phyloP scores from a whole-genome alignment of 2,797 vertebrate genomes.

The Columba guinea region DNA sequence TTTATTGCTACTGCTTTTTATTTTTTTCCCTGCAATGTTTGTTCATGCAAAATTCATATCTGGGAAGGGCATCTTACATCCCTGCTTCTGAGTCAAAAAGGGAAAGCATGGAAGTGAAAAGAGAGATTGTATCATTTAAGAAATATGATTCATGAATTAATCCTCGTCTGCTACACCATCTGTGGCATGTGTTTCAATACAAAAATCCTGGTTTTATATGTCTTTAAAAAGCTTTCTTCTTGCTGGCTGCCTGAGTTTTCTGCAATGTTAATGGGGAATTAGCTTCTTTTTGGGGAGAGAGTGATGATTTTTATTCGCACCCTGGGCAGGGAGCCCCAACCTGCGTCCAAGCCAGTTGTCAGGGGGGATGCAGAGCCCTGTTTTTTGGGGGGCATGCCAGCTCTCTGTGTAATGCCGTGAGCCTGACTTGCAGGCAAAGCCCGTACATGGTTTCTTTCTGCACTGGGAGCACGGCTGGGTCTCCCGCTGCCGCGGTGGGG shows the following conservation, averaged over 20 bases:
- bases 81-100: constrained; percentile 62
- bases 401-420: not conserved
- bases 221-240: constrained; percentile 55
- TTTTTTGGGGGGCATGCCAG: not conserved
- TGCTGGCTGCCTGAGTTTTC: constrained; percentile 18
- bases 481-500: rapidly evolving
- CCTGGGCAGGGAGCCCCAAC: not conserved
- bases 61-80: constrained; percentile 65
- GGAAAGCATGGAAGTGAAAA: constrained; percentile 64
- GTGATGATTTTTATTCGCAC: not conserved
- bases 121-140: constrained; percentile 63
- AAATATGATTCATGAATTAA: constrained; percentile 71
- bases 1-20: not conserved
- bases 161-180: constrained; percentile 71
- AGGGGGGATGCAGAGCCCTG: not conserved
- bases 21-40: not conserved
- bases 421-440: not conserved
- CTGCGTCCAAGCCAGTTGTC: not conserved
- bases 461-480: not conserved
- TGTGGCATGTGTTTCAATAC: constrained; percentile 63
- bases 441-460: rapidly evolving
- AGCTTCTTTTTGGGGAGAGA: not conserved
- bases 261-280: not conserved
- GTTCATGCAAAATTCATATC: constrained; percentile 60
- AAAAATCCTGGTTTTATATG: constrained; percentile 48